Evolutionary conservation across 92 coral and sea anemone genomes (phyloP), one percentile per base, ranked within the genome.

Genomic region (Montipora capitata): DNA sequence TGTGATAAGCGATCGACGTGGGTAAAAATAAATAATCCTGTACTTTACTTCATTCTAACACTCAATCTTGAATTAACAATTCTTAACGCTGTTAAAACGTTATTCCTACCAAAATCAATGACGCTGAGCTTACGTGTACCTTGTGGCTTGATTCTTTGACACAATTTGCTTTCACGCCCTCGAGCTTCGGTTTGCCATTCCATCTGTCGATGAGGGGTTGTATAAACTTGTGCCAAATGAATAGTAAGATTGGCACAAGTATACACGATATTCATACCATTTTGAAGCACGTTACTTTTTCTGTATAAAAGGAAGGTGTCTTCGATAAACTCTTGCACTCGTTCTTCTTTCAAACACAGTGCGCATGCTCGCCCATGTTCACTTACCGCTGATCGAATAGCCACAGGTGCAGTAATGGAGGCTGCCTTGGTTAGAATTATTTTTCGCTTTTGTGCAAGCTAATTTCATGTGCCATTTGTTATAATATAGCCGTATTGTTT

Each of bases 241-340:
- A 96, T 94, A 97, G 68, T 56, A 94, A 92, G 81, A 96, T 76
- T 65, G 99, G 99, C 99, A 97, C 99, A 97, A 97, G 98, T 70
- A 97, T 92, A 71, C 99, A 97, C 94, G 99, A 92, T 84, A 97
- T 91, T 96, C 99, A 97, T 91, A 97, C 99, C 99, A 97, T 97
- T 82, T 44, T 93, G 73, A 70, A 40, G 64, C 5, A 13, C 18
- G 58, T 75, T 14, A 41, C 56, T 17, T 68, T 71, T 42, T 43
- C 14, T 49, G 0, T 40, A 11, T 12, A 11, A 7, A 14, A 0
- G 41, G 54, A 39, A 27, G 35, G 2, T 27, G 35, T 1, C 35
- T 27, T 27, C 35, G 35, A 27, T 27, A 27, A 27, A 27, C 35
- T 27, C 2, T 27, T 27, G 35, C 35, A 54, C 16, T 10, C 61